A percentile compares a stretch with the other conserved stretches of the same genome.
Evolutionary conservation across 2,888 invertebrate genomes (phyloP).

Genomic region (Aporophyla lueneburgensis): DNA sequence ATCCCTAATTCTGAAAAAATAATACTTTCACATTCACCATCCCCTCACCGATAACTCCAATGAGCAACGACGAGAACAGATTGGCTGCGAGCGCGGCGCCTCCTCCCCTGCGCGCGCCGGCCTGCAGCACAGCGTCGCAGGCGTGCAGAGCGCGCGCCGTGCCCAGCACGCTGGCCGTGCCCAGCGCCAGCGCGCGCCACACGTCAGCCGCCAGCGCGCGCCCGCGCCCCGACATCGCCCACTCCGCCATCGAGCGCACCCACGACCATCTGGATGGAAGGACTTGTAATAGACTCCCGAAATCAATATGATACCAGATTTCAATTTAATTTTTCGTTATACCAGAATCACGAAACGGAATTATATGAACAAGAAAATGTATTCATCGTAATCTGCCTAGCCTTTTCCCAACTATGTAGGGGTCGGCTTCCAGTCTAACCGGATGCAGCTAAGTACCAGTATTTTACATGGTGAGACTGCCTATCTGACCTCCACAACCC

Average conservation of each 20-base stretch:
- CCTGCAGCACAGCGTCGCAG: conserved; percentile 87
- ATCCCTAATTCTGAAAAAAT: neutral
- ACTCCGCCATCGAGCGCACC: conserved; percentile 83
- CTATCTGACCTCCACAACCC: too few species aligned
- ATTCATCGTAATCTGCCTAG: neutral
- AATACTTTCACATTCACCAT: neutral
- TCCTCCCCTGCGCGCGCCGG: conserved; percentile 83
- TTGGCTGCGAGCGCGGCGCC: conserved; percentile 85
- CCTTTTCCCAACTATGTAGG: too few species aligned
- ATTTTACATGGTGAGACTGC: too few species aligned
- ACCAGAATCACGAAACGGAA: neutral
- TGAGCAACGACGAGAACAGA: conserved; percentile 86
- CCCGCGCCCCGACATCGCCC: conserved; percentile 84
- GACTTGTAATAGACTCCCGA: conserved; percentile 49
- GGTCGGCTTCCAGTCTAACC: too few species aligned
- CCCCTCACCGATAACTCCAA: conserved; percentile 84
- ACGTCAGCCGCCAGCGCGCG: conserved; percentile 85
- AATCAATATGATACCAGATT: neutral
- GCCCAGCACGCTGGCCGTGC: conserved; percentile 84
- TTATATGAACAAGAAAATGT: neutral
- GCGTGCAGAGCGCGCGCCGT: conserved; percentile 88
- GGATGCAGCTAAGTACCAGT: too few species aligned
- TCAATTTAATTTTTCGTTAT: neutral
- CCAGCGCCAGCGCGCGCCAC: conserved; percentile 85
- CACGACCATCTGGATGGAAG: conserved; percentile 83